Evolutionary conservation across 2,888 invertebrate genomes (phyloP).

Genomic region (Acrocyrtus sp.): DNA sequence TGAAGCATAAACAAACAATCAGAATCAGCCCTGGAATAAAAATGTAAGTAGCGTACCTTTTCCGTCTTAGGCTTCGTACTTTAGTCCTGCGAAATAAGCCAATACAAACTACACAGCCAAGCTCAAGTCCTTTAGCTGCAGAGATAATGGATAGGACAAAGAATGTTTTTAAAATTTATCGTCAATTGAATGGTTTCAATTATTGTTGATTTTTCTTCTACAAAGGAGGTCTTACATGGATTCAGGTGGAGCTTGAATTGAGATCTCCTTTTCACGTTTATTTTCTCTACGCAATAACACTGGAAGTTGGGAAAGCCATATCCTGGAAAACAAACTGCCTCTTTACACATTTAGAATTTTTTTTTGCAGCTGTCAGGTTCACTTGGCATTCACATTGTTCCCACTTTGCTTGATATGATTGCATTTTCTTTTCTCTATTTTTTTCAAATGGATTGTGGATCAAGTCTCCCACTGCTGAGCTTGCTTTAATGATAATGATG

Average conservation of each 20-base stretch:
- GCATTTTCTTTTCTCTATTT: conserved; percentile 41
- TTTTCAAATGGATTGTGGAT: conserved; percentile 44
- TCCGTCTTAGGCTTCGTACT: no score
- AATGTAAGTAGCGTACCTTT: no score
- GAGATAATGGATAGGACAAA: conserved; percentile 30
- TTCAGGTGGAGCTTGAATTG: background rate
- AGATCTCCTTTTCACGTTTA: conserved; percentile 7
- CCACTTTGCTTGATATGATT: conserved; percentile 32
- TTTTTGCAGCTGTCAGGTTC: conserved; percentile 49
- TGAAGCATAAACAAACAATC: conserved; percentile 38
- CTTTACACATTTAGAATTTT: conserved; percentile 20
- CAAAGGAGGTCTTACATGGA: conserved; percentile 7
- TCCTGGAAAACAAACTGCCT: conserved; percentile 15
- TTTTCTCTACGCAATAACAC: background rate
- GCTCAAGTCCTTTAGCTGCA: no score
- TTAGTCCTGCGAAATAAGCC: no score
- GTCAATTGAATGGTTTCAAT: conserved; percentile 41
- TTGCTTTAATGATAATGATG: conserved; percentile 24
- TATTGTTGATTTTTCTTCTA: conserved; percentile 32
- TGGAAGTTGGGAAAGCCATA: conserved; percentile 1
- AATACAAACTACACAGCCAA: no score
- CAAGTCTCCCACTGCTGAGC: conserved; percentile 39
- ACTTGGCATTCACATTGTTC: conserved; percentile 50
- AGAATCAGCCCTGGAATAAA: no score
- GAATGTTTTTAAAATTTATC: conserved; percentile 48